phyloP scores from a whole-genome alignment of 2,797 vertebrate genomes.

The Acrossocheilus fasciatus region DNA sequence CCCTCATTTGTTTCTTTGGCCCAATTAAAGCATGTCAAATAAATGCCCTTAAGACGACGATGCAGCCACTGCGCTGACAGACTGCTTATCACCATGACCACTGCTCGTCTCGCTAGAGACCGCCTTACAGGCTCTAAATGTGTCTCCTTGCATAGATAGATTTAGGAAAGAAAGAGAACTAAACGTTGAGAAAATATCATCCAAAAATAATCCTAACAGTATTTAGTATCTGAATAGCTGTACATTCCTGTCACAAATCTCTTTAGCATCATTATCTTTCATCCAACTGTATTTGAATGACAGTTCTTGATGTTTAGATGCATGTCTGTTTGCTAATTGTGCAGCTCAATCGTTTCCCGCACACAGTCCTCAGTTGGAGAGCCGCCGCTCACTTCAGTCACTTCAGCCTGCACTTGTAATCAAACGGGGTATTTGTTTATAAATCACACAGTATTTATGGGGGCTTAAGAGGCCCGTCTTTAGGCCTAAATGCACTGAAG shows the following conservation, averaged over 20 bases:
- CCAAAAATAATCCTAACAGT: background rate
- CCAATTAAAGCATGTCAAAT: slow-evolving; percentile 69
- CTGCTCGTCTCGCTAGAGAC: background rate
- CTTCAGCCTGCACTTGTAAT: slow-evolving; percentile 63
- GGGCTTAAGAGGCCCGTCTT: slow-evolving; percentile 62
- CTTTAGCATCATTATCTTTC: background rate
- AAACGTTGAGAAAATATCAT: background rate
- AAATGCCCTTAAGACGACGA: slow-evolving; percentile 60
- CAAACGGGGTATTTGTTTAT: slow-evolving; percentile 68
- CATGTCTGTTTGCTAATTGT: slow-evolving; percentile 16
- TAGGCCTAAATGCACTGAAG: slow-evolving; percentile 58
- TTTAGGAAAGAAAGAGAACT: background rate
- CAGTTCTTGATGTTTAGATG: slow-evolving; percentile 6
- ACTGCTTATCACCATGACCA: slow-evolving; percentile 18
- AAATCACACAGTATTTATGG: slow-evolving; percentile 70
- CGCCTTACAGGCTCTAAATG: background rate
- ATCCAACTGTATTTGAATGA: background rate
- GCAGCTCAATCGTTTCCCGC: slow-evolving; percentile 60
- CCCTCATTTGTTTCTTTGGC: slow-evolving; percentile 63
- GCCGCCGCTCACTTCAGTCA: slow-evolving; percentile 57
- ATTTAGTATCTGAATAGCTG: background rate
- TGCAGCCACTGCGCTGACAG: slow-evolving; percentile 24
- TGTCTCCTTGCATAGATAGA: background rate
- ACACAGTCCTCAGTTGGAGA: slow-evolving; percentile 55
- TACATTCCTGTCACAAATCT: background rate